These are phyloP conservation scores for Mixornis gularis DNA, from an alignment of 2,113 vertebrate species.

Conservation along the genomic window DNA sequence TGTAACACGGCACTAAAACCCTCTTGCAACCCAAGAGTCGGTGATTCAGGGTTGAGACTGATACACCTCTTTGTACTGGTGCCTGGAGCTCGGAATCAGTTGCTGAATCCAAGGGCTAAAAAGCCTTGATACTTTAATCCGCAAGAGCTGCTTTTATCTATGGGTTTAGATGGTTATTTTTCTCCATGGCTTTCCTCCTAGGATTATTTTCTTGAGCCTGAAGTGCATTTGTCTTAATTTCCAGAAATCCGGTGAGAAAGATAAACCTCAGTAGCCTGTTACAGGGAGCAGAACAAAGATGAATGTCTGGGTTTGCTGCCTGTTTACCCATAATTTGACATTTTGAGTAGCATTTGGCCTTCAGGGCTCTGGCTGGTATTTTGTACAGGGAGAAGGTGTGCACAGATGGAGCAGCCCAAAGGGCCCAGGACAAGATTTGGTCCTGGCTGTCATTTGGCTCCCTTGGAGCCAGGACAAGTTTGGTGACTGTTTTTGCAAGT, in stretches of 20 bases:
- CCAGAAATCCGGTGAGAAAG: constrained; percentile 24
- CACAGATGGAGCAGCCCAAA: background rate
- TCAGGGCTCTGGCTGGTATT: background rate
- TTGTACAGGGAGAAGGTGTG: background rate
- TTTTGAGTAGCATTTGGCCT: background rate
- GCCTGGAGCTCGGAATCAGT: background rate
- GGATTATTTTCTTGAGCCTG: constrained; percentile 57
- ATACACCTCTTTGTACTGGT: background rate
- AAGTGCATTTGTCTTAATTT: constrained; percentile 63
- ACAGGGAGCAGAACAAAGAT: background rate
- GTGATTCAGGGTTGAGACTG: background rate
- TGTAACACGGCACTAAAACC: background rate
- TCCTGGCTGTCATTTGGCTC: background rate
- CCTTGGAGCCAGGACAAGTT: background rate
- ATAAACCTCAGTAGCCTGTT: constrained; percentile 24
- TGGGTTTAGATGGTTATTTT: constrained; percentile 41
- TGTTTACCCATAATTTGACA: background rate
- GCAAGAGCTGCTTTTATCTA: constrained; percentile 33
- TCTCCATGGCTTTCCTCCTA: constrained; percentile 29
- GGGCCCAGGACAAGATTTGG: background rate
- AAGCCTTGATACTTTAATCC: constrained; percentile 37
- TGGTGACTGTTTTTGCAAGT: background rate
- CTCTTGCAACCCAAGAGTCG: background rate
- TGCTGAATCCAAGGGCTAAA: constrained; percentile 40
- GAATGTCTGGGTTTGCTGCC: background rate